phyloP scores from a whole-genome alignment of 2,797 vertebrate species.

The Sebastes kiyomatsui region DNA sequence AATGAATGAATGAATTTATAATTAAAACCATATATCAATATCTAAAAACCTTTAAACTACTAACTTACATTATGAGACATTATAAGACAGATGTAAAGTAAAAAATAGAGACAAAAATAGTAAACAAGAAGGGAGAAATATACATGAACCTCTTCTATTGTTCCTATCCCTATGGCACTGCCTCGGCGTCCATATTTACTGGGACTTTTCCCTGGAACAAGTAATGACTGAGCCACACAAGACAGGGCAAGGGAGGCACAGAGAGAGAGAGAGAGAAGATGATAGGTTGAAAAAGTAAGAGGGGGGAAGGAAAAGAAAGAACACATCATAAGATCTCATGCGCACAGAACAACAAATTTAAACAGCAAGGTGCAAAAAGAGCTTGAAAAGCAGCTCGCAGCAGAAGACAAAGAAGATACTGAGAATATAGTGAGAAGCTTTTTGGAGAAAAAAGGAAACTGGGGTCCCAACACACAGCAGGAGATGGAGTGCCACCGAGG shows the following conservation, averaged over 20 bases:
- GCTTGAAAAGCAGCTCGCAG: constrained; percentile 32
- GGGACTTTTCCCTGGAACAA: constrained; percentile 95
- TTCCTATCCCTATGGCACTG: constrained; percentile 99
- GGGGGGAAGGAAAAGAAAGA: constrained; percentile 63
- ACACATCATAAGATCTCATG: constrained; percentile 69
- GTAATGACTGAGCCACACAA: constrained; percentile 91
- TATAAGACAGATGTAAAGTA: constrained; percentile 18
- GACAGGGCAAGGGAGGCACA: constrained; percentile 54
- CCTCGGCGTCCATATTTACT: constrained; percentile 97
- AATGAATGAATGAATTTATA: constrained; percentile 21
- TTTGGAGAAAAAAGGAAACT: constrained; percentile 38
- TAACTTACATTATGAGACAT: constrained; percentile 2
- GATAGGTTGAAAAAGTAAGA: constrained; percentile 57
- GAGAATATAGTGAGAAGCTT: constrained; percentile 27
- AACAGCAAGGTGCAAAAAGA: constrained; percentile 55
- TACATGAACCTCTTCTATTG: constrained; percentile 97
- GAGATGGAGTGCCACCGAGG: constrained; percentile 24
- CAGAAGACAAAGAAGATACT: constrained; percentile 1
- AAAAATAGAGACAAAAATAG: constrained; percentile 7
- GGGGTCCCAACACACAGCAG: constrained; percentile 32
- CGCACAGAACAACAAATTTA: constrained; percentile 46
- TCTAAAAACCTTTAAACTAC: constrained; percentile 12
- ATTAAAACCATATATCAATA: not conserved
- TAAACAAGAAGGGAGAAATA: constrained; percentile 76
- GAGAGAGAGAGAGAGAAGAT: constrained; percentile 53